Conservation (phyloP, 1,140 invertebrate species). For the Globodera rostochiensis region DNA sequence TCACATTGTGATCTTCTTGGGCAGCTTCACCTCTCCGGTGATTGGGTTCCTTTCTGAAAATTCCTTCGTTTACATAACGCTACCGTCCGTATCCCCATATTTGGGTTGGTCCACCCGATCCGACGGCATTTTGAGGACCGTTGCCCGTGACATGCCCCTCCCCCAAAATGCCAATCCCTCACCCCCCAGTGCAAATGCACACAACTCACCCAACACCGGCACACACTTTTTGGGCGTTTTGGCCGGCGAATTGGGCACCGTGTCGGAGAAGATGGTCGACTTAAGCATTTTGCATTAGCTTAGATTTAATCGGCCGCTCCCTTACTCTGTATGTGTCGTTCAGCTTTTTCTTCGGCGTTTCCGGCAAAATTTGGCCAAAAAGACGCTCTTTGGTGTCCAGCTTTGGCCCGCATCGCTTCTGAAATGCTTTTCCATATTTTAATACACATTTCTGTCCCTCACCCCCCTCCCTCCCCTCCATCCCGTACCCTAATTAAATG, state of each 20-base stretch:
- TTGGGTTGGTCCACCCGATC: too few species aligned
- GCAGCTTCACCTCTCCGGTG: constrained; percentile 58
- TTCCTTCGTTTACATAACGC: constrained; percentile 10
- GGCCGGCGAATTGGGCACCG: constrained; percentile 41
- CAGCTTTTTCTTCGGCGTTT: constrained; percentile 31
- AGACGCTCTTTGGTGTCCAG: constrained; percentile 54
- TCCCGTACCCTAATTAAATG: constrained; percentile 23
- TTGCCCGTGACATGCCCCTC: too few species aligned
- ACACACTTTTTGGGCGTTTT: constrained; percentile 52
- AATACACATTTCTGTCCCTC: neutral
- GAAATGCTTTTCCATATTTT: constrained; percentile 30
- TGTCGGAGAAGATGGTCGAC: constrained; percentile 47
- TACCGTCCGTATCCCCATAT: too few species aligned
- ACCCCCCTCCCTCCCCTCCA: neutral
- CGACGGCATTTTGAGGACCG: too few species aligned
- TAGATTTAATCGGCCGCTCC: neutral
- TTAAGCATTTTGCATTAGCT: constrained; percentile 1
- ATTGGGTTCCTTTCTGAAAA: constrained; percentile 55
- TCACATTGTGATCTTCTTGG: constrained; percentile 42
- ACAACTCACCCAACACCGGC: constrained; percentile 48
- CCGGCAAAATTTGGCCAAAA: constrained; percentile 38
- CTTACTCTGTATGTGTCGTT: too few species aligned
- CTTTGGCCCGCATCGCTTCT: constrained; percentile 55
- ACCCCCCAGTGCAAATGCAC: neutral
- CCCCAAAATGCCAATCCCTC: neutral